Percentiles rank a stretch among this genome's conserved stretches.
phyloP scores from a whole-genome alignment of 2,113 vertebrate species.

The Aspidoscelis tigris region DNA sequence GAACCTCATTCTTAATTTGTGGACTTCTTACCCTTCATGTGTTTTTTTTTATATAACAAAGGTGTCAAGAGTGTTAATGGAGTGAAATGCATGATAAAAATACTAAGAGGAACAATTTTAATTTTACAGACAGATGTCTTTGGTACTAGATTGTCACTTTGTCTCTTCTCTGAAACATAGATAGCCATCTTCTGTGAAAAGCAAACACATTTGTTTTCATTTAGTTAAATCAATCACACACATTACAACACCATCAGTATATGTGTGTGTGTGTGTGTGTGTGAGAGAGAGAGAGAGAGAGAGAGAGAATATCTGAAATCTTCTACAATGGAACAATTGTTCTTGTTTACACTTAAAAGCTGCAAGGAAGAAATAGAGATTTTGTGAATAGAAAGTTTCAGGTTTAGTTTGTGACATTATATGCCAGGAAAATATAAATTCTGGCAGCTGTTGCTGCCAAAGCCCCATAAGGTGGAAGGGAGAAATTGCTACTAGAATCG shows the following conservation, averaged over 20 bases:
- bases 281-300: no score
- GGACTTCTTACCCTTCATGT: neutral
- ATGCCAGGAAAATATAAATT: constrained; percentile 6
- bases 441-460: neutral
- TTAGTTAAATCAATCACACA: constrained; percentile 59
- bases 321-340: constrained; percentile 43
- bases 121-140: constrained; percentile 39
- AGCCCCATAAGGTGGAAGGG: neutral
- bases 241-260: constrained; percentile 39
- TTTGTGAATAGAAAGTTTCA: constrained; percentile 14
- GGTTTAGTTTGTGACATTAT: neutral
- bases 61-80: no score
- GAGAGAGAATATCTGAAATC: constrained; percentile 1
- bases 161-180: constrained; percentile 14
- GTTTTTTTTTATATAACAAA: neutral
- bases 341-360: constrained; percentile 46
- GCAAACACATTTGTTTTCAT: constrained; percentile 49
- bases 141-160: neutral
- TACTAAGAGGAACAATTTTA: neutral
- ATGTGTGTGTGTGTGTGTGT: neutral
- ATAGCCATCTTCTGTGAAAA: constrained; percentile 21
- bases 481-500: no score
- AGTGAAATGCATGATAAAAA: neutral
- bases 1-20: no score
- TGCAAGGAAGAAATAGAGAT: neutral